Conservation (phyloP, 2,113 vertebrate species). For the Corythaeola cristata region DNA sequence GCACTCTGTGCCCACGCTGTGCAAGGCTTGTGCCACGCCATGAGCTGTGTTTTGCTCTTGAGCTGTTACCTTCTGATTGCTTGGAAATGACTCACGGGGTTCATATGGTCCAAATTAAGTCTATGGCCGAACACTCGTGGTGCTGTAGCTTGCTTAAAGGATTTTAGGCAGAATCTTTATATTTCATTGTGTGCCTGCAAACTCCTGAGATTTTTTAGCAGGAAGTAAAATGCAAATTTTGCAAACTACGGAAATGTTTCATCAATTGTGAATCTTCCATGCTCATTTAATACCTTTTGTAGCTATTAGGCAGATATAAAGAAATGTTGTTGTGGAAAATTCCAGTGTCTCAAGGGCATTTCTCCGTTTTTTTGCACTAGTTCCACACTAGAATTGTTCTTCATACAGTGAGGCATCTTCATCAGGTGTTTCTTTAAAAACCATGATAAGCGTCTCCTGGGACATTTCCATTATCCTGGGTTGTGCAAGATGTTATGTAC, state of each 20-base stretch:
- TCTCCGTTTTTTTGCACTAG: not conserved
- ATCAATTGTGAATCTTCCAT: not conserved
- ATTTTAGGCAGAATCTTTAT: not conserved
- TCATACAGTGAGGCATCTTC: not conserved
- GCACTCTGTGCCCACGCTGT: not conserved
- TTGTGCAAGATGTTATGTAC: not conserved
- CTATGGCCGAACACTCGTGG: fast-evolving
- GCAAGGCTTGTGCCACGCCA: not conserved
- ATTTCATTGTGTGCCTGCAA: not conserved
- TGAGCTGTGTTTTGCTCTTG: not conserved
- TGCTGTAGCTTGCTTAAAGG: not conserved
- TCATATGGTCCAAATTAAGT: not conserved
- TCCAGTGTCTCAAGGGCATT: not conserved
- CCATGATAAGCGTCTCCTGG: not conserved
- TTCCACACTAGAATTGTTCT: not conserved
- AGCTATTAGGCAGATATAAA: not conserved
- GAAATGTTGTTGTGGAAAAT: not conserved
- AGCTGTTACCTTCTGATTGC: not conserved
- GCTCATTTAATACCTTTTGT: not conserved
- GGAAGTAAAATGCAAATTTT: not conserved
- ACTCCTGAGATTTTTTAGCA: not conserved
- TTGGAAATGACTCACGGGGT: not conserved
- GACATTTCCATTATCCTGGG: not conserved
- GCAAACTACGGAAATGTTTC: not conserved
- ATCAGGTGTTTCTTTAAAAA: not conserved